A percentile compares a stretch with the other conserved stretches of the same genome.
These are phyloP conservation scores for Ciconia maguari DNA, from an alignment of 2,113 vertebrate species.

Conservation along the genomic window DNA sequence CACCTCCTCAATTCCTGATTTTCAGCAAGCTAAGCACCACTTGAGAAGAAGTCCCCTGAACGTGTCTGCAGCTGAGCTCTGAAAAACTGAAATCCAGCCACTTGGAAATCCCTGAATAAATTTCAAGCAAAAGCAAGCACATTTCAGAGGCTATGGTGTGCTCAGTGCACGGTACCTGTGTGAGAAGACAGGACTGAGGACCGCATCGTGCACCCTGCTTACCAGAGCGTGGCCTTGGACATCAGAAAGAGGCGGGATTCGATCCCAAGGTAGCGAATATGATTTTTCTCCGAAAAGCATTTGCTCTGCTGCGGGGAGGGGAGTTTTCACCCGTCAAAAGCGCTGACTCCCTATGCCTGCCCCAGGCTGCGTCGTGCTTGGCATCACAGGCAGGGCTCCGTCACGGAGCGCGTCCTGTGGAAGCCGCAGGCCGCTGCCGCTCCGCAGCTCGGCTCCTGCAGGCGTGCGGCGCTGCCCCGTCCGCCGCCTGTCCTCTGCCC, in stretches of 20 bases:
- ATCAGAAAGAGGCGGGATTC: neutral
- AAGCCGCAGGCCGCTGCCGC: neutral
- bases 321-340: neutral
- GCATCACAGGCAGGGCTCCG: too few relatives aligned
- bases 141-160: too few relatives aligned
- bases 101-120: neutral
- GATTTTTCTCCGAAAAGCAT: neutral
- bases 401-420: neutral
- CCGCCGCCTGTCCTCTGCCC: too few relatives aligned
- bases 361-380: neutral
- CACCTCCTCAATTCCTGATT: neutral
- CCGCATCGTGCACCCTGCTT: neutral
- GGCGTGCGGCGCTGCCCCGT: neutral
- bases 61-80: neutral
- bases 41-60: neutral
- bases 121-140: neutral
- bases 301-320: neutral
- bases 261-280: neutral
- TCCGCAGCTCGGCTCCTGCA: neutral
- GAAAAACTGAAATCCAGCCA: neutral
- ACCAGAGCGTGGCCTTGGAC: neutral
- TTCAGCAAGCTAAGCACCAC: neutral
- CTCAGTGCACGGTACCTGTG: fast-evolving
- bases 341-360: neutral
- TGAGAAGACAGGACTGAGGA: neutral